phyloP scores from a whole-genome alignment of 2,113 vertebrate genomes.

The Rhinopithecus roxellana region DNA sequence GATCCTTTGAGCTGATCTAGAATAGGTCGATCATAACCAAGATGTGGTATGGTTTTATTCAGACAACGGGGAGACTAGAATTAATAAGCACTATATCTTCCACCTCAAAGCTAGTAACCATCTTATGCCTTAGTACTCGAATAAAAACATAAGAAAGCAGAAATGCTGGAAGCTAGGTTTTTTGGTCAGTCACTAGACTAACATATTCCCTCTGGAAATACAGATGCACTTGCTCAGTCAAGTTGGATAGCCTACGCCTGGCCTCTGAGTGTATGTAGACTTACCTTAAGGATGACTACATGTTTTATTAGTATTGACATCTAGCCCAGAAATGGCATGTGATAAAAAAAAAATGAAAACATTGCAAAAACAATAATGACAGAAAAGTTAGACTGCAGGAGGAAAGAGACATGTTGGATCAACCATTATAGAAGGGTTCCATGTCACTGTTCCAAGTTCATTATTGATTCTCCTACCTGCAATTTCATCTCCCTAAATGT shows the following conservation, averaged over 20 bases:
- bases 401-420: not conserved
- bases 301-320: not conserved
- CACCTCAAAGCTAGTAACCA: not conserved
- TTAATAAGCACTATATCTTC: not conserved
- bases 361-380: not conserved
- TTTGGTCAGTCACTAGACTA: not conserved
- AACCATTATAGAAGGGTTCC: not conserved
- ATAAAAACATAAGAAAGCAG: not conserved
- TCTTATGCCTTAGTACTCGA: not conserved
- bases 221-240: not conserved
- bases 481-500: not conserved
- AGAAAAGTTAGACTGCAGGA: not conserved
- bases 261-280: not conserved
- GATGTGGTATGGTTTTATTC: not conserved
- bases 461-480: not conserved
- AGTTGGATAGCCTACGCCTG: not conserved
- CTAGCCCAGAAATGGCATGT: not conserved
- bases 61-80: constrained; percentile 13
- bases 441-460: not conserved
- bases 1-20: not conserved
- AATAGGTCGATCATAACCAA: not conserved
- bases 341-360: not conserved
- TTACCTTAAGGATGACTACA: not conserved
- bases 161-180: not conserved
- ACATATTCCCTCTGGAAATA: not conserved